Evolutionary conservation across 2,797 vertebrate genomes (phyloP), one percentile per base, ranked within the genome.

Genomic region (Huso huso): DNA sequence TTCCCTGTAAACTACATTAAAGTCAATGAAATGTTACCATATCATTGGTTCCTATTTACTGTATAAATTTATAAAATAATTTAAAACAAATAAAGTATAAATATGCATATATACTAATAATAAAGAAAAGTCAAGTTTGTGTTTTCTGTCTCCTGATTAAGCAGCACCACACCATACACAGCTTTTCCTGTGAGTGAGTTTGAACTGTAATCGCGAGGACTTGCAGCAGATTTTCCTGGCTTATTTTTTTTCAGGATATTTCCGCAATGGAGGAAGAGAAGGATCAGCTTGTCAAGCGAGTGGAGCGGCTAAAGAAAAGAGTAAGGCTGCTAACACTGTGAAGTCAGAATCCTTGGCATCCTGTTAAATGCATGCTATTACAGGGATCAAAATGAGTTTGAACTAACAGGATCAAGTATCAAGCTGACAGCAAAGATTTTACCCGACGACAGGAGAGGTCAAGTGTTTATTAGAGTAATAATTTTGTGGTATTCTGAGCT

Each of bases 201-300:
- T 37, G 23, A 37, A 4, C 23, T 37, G 23, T 37, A 37, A 37
- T 37, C 23, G 23, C 23, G 4, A 37, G 23, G 23, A 37, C 23
- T 3, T 37, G 4, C 23, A 70, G 4, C 23, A 70, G 67, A 65
- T 2, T 67, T 69, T 65, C 0, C 70, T 52, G 61, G 6, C 48
- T 10, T 59, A 0, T 68, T 70, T 75, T 69, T 69, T 77, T 78
- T 71, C 81, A 99, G 96, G 97, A 99, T 78, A 99, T 99, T 60
- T 80, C 81, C 75, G 92, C 92, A 7, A 99, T 99, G 97, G 97
- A 99, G 77, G 97, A 98, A 73, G 97, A 99, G 81, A 99, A 98
- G 72, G 94, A 96, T 74, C 95, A 97, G 75, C 89, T 99, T 11
- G 83, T 93, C 77, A 98, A 97, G 77, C 92, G 96, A 83, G 94